phyloP scores from a whole-genome alignment of 1,140 invertebrate genomes.

The Sinonovacula constricta region DNA sequence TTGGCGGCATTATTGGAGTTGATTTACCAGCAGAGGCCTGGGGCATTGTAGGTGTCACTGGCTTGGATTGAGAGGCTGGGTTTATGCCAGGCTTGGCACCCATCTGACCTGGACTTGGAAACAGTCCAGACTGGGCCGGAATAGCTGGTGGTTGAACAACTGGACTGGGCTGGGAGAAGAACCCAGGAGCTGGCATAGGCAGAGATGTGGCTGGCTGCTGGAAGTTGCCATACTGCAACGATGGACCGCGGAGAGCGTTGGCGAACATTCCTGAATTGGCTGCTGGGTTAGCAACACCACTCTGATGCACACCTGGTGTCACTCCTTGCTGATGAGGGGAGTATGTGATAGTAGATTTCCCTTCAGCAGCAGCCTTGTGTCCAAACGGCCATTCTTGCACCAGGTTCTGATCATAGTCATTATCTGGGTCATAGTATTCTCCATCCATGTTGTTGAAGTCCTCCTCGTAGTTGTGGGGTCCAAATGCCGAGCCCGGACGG shows the following conservation, averaged over 20 bases:
- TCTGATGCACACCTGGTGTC: constrained; percentile 50
- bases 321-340: constrained; percentile 48
- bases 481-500: constrained; percentile 42
- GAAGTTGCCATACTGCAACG: constrained; percentile 65
- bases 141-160: constrained; percentile 5
- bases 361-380: constrained; percentile 59
- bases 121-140: constrained; percentile 25
- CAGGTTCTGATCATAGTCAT: constrained; percentile 56
- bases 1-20: constrained; percentile 49
- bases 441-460: constrained; percentile 61
- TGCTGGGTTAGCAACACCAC: constrained; percentile 50
- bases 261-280: constrained; percentile 66
- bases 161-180: constrained; percentile 58
- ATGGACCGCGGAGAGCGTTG: constrained; percentile 66
- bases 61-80: constrained; percentile 24
- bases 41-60: constrained; percentile 16
- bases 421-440: constrained; percentile 64
- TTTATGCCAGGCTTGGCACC: constrained; percentile 23
- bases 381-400: constrained; percentile 68
- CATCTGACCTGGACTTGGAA: constrained; percentile 6
- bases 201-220: constrained; percentile 19
- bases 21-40: constrained; percentile 15
- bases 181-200: constrained; percentile 64
- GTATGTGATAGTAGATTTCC: constrained; percentile 64
- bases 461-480: constrained; percentile 58